Conservation (phyloP, 2,113 vertebrate species). For the Prionailurus bengalensis region DNA sequence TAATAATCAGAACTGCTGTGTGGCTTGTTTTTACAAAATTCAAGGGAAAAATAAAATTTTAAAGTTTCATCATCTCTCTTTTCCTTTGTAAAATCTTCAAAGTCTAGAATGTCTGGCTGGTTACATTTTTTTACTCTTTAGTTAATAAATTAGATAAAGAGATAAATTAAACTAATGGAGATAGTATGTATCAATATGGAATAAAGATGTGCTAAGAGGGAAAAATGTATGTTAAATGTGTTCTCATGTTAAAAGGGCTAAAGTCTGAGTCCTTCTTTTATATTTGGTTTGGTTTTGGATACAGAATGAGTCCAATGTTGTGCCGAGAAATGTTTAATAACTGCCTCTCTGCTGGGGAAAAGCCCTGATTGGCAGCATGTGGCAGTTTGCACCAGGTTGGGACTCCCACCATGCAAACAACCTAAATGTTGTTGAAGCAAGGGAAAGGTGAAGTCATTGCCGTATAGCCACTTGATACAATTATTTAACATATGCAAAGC, state of each 20-base stretch:
- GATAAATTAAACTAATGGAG: background rate
- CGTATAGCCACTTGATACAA: background rate
- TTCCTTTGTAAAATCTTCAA: background rate
- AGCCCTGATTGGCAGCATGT: background rate
- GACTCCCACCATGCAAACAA: background rate
- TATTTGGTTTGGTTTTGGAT: background rate
- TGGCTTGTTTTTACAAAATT: conserved; percentile 39
- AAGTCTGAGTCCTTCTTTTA: conserved; percentile 36
- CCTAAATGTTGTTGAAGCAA: background rate
- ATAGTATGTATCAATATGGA: background rate
- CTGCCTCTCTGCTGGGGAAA: background rate
- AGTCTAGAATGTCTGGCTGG: background rate
- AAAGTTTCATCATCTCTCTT: background rate
- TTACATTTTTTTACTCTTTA: conserved; percentile 45
- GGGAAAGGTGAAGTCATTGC: background rate
- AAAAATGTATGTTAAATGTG: background rate
- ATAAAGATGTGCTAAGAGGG: background rate
- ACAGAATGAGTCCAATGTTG: background rate
- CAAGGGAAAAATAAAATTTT: background rate
- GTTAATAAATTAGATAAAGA: background rate
- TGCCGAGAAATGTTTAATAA: background rate
- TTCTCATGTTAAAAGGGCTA: background rate
- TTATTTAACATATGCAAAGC: background rate
- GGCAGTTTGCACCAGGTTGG: background rate
- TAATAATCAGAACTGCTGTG: background rate